Percentiles rank a stretch among this genome's conserved stretches.
phyloP scores from a whole-genome alignment of 2,113 vertebrate genomes.

The Meriones unguiculatus region DNA sequence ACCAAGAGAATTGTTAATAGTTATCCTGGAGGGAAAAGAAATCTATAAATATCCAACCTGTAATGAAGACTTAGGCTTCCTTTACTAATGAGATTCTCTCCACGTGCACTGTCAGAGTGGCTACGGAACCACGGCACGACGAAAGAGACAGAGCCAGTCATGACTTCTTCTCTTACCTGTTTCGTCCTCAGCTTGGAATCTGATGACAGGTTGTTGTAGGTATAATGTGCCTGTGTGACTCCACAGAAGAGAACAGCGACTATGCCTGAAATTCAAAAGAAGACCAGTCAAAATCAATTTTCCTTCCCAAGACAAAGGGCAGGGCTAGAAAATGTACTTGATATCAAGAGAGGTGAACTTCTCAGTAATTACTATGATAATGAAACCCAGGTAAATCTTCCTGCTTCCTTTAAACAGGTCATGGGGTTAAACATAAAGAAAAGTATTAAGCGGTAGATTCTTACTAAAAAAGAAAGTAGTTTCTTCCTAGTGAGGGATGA shows the following conservation, averaged over 20 bases:
- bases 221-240: conserved; percentile 93
- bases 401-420: conserved; percentile 15
- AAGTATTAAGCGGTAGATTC: background rate
- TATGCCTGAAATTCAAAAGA: conserved; percentile 89
- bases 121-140: background rate
- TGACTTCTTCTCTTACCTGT: conserved; percentile 86
- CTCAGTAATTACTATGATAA: background rate
- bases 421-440: background rate
- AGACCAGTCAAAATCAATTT: conserved; percentile 19
- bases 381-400: background rate
- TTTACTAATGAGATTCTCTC: conserved; percentile 67
- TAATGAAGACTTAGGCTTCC: conserved; percentile 67
- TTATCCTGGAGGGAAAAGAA: conserved; percentile 71
- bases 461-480: background rate
- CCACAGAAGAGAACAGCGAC: conserved; percentile 94
- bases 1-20: conserved; percentile 74
- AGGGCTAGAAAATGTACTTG: background rate
- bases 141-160: conserved; percentile 21
- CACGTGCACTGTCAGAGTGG: background rate
- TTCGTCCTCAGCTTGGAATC: conserved; percentile 90
- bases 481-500: background rate
- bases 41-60: conserved; percentile 66
- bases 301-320: background rate
- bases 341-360: background rate
- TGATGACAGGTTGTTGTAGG: conserved; percentile 91